phyloP scores from a whole-genome alignment of 2,888 invertebrate genomes.

The Acleris sparsana region DNA sequence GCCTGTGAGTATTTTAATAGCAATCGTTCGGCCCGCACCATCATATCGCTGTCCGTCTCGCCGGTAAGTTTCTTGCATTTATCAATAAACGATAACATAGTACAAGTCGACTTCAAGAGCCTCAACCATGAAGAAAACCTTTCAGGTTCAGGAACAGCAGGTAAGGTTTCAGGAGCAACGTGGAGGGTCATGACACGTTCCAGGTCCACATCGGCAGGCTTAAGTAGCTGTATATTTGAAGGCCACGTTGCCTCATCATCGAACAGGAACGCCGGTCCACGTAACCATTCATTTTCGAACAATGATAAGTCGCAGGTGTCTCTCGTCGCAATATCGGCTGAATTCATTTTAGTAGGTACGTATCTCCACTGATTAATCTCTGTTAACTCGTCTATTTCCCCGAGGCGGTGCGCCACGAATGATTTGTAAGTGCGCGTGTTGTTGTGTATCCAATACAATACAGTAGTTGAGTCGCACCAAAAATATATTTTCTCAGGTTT shows the following conservation, averaged over 20 bases:
- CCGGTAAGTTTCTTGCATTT: slow-evolving; percentile 5
- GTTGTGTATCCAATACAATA: slow-evolving; percentile 41
- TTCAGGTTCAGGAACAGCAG: slow-evolving; percentile 8
- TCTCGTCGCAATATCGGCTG: slow-evolving; percentile 36
- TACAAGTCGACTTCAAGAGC: neutral
- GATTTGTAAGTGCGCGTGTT: too few species aligned
- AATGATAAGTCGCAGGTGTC: neutral
- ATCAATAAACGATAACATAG: slow-evolving; percentile 1
- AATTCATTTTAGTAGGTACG: slow-evolving; percentile 42
- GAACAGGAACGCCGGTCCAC: neutral
- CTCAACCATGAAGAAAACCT: slow-evolving; percentile 6
- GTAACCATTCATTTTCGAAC: neutral
- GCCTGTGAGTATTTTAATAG: slow-evolving; percentile 1
- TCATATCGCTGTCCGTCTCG: neutral
- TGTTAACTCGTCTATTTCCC: slow-evolving; percentile 42
- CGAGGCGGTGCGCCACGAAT: too few species aligned
- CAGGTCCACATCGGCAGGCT: neutral
- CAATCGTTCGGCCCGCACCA: neutral
- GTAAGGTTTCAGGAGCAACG: neutral
- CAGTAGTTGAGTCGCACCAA: slow-evolving; percentile 42
- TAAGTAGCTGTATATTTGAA: neutral
- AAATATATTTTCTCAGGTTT: slow-evolving; percentile 9
- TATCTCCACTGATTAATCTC: slow-evolving; percentile 43
- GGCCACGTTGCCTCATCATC: neutral
- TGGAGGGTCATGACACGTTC: neutral